Base-by-base conservation (phyloP, 2,797 vertebrate species). In the Gymnoscopelus microlampas region DNA sequence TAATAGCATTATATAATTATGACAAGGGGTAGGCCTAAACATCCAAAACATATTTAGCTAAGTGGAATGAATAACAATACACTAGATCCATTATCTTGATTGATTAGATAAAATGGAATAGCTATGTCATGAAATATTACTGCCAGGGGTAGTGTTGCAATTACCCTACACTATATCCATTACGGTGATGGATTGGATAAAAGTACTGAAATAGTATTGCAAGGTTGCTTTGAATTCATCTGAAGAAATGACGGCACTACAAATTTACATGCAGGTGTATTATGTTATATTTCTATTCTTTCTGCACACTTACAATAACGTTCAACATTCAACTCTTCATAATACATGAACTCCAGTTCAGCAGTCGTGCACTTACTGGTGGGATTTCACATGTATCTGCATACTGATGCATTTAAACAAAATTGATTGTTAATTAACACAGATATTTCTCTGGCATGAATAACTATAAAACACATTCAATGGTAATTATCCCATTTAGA, bases 121-220 rank as follows among this genome's bases (percentile, higher is more conserved):
- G 2, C 35, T 29, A 1, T 11, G 15, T 35, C 54, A 58, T 73
- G 19, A 62, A 62, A 73, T 73, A 72, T 23, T 55, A 48, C 64
- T 26, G 24, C 55, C 71, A 79, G 71, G 50, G 57, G 26, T 48
- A 68, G 26, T 53, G 60, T 35, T 70, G 29, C 47, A 66, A 49
- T 72, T 53, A 63, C 11, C 12, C 24, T 56, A 68, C 14, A 65
- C 57, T 58, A 50, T 53, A 53, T 29, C 54, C 60, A 66, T 78
- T 70, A 64, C 54, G 11, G 53, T 61, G 58, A 70, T 71, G 60
- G n/a, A 75, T 55, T 66, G 39, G 53, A 65, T 62, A 59, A 57
- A 59, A 39, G 57, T 12, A 15, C 47, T 15, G 50, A 48, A 48
- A 44, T 66, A 53, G 23, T 63, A 69, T 72, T 47, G 39, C 50